Percentiles rank a stretch among this genome's conserved stretches.
Evolutionary conservation across 1,140 invertebrate species (phyloP).

Genomic region (Philotrypesis tridentata): DNA sequence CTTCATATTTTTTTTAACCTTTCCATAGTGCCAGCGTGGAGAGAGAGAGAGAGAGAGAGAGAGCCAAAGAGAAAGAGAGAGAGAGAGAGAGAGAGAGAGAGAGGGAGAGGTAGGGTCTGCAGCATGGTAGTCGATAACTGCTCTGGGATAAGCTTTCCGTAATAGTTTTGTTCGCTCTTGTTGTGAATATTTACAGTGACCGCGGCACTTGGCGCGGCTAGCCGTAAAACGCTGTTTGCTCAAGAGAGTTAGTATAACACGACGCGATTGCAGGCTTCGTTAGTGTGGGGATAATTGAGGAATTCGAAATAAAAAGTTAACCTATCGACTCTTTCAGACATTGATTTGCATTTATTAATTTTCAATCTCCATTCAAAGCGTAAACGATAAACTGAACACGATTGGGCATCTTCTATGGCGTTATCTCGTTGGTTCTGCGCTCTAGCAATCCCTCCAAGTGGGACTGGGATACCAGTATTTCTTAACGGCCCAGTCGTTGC

Average conservation of each 20-base stretch:
- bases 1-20: conserved; percentile 18
- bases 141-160: not conserved
- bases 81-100: no score
- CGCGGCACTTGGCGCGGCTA: not conserved
- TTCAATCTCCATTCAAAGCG: no score
- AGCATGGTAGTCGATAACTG: not conserved
- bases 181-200: not conserved
- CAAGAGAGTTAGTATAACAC: no score
- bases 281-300: not conserved
- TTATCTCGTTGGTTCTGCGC: not conserved
- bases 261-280: not conserved
- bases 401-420: not conserved
- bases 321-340: not conserved
- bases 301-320: not conserved
- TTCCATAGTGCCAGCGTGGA: not conserved
- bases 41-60: no score
- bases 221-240: no score
- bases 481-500: conserved; percentile 58
- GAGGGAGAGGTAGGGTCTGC: not conserved
- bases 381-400: not conserved
- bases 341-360: not conserved
- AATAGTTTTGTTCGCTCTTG: not conserved
- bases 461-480: conserved; percentile 35
- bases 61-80: no score
- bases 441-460: not conserved